Base-by-base conservation (phyloP, 2,113 vertebrate species). In the Plectropomus leopardus region DNA sequence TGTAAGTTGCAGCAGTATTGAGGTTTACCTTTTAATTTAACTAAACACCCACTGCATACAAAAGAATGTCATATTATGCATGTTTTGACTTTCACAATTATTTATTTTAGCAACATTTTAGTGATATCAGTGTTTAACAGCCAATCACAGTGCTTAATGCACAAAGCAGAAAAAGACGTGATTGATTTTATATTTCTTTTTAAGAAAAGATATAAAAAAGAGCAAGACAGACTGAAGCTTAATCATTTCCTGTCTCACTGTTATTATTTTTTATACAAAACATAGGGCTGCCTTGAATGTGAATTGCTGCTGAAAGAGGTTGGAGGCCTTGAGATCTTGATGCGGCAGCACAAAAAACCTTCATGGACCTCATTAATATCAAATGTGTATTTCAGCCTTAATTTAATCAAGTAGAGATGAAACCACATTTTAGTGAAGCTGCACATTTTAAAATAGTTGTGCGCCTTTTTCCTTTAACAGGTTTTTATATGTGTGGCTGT, bases 221-320 rank as follows among this genome's bases (percentile, higher is more conserved):
- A n/a, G 32, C 19, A 44, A 58, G 19, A 71, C 17, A 60, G 13
- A n/a, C 59, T 61, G 59, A 81, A 80, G 42, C 26, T 6, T 23
- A 5, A 51, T 68, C 17, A 53, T 44, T 65, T 80, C 51, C 68
- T 48, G 72, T 17, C 58, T 78, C n/a, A n/a, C n/a, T n/a, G n/a
- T n/a, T 72, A 6, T 70, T 76, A 44, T 80, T 83, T 88, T 79
- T 72, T 66, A 54, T 40, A 16, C 6, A 54, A 73, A 54, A 74
- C 54, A 66, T 76, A 42, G 71, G 48, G 67, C 67, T 70, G 26
- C 76, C 78, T 90, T 81, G 73, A 87, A 86, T 86, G 73, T 79
- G 71, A 88, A 67, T 36, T 67, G 82, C 85, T 86, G 77, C 78
- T 87, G 30, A 71, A 88, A 68, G 42, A 34, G 9, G 51, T 13